Percentiles rank a stretch among this genome's conserved stretches.
These are phyloP conservation scores for Myotis brandtii DNA, from an alignment of 2,113 vertebrate genomes.

Conservation along the genomic window DNA sequence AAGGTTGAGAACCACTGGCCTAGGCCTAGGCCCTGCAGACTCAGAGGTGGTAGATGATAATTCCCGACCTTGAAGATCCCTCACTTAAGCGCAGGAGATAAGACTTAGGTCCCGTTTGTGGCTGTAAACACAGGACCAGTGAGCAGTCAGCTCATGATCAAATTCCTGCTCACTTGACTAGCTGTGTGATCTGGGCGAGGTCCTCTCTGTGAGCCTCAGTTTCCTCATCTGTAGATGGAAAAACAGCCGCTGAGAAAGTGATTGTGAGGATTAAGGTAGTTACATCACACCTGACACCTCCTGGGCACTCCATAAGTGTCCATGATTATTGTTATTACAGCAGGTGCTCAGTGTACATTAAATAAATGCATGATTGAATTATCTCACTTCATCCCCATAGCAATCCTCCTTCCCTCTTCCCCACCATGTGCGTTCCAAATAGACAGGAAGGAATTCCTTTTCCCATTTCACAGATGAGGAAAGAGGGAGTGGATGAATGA, in stretches of 20 bases:
- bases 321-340: neutral
- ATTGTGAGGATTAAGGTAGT: neutral
- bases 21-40: neutral
- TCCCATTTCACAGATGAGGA: neutral
- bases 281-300: neutral
- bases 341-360: neutral
- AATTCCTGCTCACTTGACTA: neutral
- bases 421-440: neutral
- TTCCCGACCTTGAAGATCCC: neutral
- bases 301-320: neutral
- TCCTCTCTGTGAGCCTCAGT: neutral
- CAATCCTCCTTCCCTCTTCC: neutral
- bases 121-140: neutral
- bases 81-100: neutral
- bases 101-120: neutral
- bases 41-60: neutral
- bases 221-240: conserved; percentile 33
- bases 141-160: neutral
- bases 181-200: neutral
- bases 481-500: neutral
- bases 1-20: too few relatives aligned
- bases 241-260: neutral
- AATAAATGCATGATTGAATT: conserved; percentile 20
- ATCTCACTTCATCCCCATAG: neutral
- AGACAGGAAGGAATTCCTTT: neutral